A percentile compares a stretch with the other conserved stretches of the same genome.
phyloP scores from a whole-genome alignment of 2,888 invertebrate species.

The Hydropsyche betteni region DNA sequence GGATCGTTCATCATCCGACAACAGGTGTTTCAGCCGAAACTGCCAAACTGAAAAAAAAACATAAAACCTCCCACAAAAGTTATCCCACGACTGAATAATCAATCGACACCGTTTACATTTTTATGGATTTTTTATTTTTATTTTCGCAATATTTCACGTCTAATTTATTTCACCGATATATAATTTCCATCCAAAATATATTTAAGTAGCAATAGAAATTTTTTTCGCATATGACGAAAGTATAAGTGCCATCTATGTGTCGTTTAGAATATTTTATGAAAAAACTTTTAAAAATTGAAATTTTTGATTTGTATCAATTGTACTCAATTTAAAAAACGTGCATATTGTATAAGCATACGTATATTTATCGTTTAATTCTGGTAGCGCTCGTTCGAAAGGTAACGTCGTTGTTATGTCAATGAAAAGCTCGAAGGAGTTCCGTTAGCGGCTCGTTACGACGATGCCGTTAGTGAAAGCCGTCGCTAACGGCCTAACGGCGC shows the following conservation, averaged over 20 bases:
- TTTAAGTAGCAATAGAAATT: too few relatives aligned
- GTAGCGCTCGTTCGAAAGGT: background rate
- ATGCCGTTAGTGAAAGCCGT: constrained; percentile 29
- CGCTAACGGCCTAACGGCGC: constrained; percentile 31
- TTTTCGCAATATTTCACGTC: too few relatives aligned
- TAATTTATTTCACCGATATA: too few relatives aligned
- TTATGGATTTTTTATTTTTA: too few relatives aligned
- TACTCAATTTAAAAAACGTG: too few relatives aligned
- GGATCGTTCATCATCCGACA: constrained; percentile 23
- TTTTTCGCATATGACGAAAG: too few relatives aligned
- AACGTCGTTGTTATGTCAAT: constrained; percentile 28
- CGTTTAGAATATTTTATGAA: too few relatives aligned
- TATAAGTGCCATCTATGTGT: too few relatives aligned
- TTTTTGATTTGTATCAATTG: too few relatives aligned
- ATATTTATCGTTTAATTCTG: constrained; percentile 6
- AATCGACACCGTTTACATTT: constrained; percentile 2
- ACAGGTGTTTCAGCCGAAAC: constrained; percentile 25
- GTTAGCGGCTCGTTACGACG: constrained; percentile 25
- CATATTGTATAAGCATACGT: background rate
- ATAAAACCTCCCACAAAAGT: background rate
- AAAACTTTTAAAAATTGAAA: too few relatives aligned
- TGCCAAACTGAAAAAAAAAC: constrained; percentile 19
- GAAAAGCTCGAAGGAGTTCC: constrained; percentile 26
- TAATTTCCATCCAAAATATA: too few relatives aligned
- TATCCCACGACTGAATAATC: constrained; percentile 21